Evolutionary conservation across 2,113 vertebrate genomes (phyloP).

Genomic region (Protomyctophum bolini): DNA sequence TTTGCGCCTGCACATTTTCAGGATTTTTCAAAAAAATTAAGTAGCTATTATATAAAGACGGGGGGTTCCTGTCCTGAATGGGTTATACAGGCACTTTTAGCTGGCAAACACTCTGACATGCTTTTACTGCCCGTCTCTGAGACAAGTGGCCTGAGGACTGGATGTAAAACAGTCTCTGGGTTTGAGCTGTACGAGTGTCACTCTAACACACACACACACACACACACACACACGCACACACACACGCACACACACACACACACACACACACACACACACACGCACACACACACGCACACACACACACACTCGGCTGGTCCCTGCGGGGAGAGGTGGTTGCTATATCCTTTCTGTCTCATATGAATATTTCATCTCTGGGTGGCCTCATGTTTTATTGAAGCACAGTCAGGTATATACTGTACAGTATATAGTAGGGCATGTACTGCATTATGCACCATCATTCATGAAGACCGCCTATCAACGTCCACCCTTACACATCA

Average conservation of each 20-base stretch:
- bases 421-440: conserved; percentile 48
- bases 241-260: conserved; percentile 18
- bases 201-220: conserved; percentile 25
- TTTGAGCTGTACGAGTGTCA: conserved; percentile 1
- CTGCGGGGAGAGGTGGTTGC: conserved; percentile 16
- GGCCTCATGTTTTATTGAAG: conserved; percentile 75
- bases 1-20: too few species aligned
- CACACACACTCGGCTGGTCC: background rate
- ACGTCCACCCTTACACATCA: conserved; percentile 41
- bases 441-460: conserved; percentile 75
- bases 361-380: conserved; percentile 68
- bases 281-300: background rate
- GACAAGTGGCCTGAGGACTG: conserved; percentile 36
- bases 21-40: too few species aligned
- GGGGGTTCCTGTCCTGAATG: too few species aligned
- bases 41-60: too few species aligned
- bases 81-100: conserved; percentile 1
- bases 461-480: conserved; percentile 72
- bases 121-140: conserved; percentile 3
- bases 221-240: conserved; percentile 18
- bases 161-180: conserved; percentile 23
- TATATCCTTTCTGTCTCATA: conserved; percentile 50
- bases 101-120: conserved; percentile 1
- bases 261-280: background rate
- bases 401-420: background rate